Evolutionary conservation across 2,888 invertebrate species (phyloP), one percentile per base, ranked within the genome.

Genomic region (Drosophila nr. fundita): DNA sequence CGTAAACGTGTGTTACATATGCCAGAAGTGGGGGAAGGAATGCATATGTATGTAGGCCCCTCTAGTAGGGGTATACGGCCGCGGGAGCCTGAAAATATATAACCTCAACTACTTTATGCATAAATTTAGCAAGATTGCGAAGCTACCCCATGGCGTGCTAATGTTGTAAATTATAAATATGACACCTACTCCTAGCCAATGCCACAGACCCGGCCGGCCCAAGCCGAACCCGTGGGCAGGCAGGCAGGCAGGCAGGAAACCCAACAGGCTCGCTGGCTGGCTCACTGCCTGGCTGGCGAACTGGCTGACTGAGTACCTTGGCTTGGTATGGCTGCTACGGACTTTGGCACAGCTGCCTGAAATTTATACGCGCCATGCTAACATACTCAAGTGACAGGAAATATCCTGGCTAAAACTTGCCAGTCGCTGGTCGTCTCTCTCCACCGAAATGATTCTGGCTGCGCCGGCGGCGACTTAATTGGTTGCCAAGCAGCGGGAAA

Each of bases 101-200:
- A 87, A 87, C 85, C 81, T 87, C 85, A 86, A 86, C 85, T 86
- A 86, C 85, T 87, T 86, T 86, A 87, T 86, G 85, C 85, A 86
- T 86, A 86, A 86, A 86, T 86, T 86, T 81, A 83, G 85, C 85
- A 86, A 88, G 87, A 87, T 87, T 88, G 88, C 86, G 87, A 86
- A 86, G 88, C 86, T 88, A 88, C 90, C 91, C 91, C 83, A 91
- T 88, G 91, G 90, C 87, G 91, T 88, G 89, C 89, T 87, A 88
- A 86, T 89, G 88, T 89, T 87, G 91, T 91, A 91, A 91, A 91
- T 91, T 91, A 91, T 91, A 90, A 91, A 91, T 90, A 91, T 91
- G 91, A 91, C 91, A 91, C 91, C 91, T 91, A 90, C 87, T 89
- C 87, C 87, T 82, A 85, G 87, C 72, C 70, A 52, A 49, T 66